phyloP scores from a whole-genome alignment of 2,113 vertebrate species.

The Phalacrocorax aristotelis region DNA sequence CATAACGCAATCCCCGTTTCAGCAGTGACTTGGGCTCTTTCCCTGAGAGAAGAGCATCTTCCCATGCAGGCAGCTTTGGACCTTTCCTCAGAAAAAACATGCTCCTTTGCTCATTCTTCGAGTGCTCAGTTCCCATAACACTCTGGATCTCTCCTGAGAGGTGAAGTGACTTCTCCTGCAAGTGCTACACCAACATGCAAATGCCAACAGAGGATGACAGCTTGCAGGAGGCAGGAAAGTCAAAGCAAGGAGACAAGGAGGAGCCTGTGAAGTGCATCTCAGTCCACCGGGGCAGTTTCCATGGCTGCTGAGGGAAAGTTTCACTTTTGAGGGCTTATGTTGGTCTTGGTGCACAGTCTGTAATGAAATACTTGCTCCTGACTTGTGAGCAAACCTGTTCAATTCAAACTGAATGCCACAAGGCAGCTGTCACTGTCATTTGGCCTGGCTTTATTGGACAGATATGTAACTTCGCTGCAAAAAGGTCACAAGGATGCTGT shows the following conservation, averaged over 20 bases:
- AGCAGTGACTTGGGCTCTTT: slow-evolving; percentile 72
- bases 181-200: background rate
- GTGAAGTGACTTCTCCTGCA: background rate
- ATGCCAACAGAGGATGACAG: background rate
- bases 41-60: slow-evolving; percentile 71
- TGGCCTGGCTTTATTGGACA: slow-evolving; percentile 76
- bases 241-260: slow-evolving; percentile 23
- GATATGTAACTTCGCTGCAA: slow-evolving; percentile 72
- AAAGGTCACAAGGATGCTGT: slow-evolving; percentile 66
- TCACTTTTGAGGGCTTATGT: slow-evolving; percentile 24
- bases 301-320: slow-evolving; percentile 20
- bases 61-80: slow-evolving; percentile 70
- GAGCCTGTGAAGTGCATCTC: slow-evolving; percentile 41
- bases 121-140: slow-evolving; percentile 79
- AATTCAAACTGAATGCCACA: slow-evolving; percentile 75
- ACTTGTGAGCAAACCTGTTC: slow-evolving; percentile 68
- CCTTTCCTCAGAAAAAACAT: slow-evolving; percentile 45
- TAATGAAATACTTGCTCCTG: slow-evolving; percentile 71
- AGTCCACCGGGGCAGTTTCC: background rate
- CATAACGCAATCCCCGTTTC: slow-evolving; percentile 77
- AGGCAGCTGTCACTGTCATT: slow-evolving; percentile 91
- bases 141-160: background rate
- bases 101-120: slow-evolving; percentile 63
- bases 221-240: background rate
- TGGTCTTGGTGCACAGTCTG: slow-evolving; percentile 61